Evolutionary conservation across 2,888 invertebrate genomes (phyloP), one percentile per base, ranked within the genome.

Genomic region (Theristus sp.): DNA sequence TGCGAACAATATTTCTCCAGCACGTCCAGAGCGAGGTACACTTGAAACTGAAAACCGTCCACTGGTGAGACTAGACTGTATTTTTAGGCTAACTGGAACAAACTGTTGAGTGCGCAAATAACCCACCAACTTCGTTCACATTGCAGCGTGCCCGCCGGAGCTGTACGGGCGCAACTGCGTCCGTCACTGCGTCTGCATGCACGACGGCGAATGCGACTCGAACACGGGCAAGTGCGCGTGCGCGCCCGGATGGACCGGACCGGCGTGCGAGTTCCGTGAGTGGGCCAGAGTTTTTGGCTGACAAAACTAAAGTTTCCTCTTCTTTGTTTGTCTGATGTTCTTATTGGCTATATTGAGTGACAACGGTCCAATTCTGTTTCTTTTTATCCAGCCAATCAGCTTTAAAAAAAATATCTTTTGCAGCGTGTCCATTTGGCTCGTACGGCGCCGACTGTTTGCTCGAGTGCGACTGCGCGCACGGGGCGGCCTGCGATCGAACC

Each of bases 171-270:
- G 75, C 1, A 75, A 74, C 52, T 79, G 79, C 66, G 66, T 68
- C 31, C 68, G 71, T 29, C 67, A 68, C 52, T 79, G 79, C 67
- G 64, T 68, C 17, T 79, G 79, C 66, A 70, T 74, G 66, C 72
- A 77, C 64, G 73, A 72, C 28, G 76, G 75, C 1, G 67, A 68
- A 29, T 79, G 79, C 66, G 76, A 79, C 64, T 74, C 75, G 62
- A 68, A 72, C 58, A 74, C 74, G 46, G 79, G 79, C 1, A 72
- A 73, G 1, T 91, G 93, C 75, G 84, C 84, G 63, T 93, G 93
- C 76, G 81, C 84, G 0, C 3, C 27, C 10, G 54, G 54, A 24
- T 54, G 54, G 54, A 54, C 54, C 17, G 54, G 54, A 27, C 13
- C 13, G 26, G 54, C 54, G 0, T 77, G 77, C 66, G 76, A 77